phyloP scores from a whole-genome alignment of 2,113 vertebrate species.

The Neogale vison region DNA sequence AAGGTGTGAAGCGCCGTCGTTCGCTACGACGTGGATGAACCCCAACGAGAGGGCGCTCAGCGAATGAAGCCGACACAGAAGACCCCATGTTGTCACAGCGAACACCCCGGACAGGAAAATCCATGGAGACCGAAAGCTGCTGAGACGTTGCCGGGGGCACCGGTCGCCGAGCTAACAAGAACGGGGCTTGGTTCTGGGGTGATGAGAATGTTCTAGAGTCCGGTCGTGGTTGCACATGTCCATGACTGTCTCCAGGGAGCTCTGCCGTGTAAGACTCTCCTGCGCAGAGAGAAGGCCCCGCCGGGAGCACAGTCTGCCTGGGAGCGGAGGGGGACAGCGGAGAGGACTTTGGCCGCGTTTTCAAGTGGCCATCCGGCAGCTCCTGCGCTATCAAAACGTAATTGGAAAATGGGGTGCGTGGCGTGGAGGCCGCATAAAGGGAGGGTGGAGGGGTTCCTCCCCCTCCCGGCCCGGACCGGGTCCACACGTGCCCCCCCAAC shows the following conservation, averaged over 20 bases:
- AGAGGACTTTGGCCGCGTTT: not conserved
- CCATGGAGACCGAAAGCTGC: accelerated
- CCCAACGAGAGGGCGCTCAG: accelerated
- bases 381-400: not conserved
- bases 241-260: accelerated
- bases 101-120: not conserved
- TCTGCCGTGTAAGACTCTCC: accelerated
- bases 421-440: not conserved
- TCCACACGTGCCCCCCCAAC: not conserved
- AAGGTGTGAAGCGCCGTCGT: accelerated
- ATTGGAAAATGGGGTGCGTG: not conserved
- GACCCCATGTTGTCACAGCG: accelerated
- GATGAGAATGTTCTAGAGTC: not conserved
- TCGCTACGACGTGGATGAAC: accelerated
- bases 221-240: accelerated
- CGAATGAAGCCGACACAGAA: accelerated
- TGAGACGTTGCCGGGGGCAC: accelerated
- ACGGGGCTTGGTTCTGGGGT: accelerated
- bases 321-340: not conserved
- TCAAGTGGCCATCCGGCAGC: not conserved
- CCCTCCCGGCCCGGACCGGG: not conserved
- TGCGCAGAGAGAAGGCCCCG: accelerated
- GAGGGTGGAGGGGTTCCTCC: too few species aligned
- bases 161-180: accelerated
- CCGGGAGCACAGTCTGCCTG: not conserved